These are phyloP conservation scores for Falco novaeseelandiae DNA, from an alignment of 2,797 vertebrate species.

Conservation along the genomic window DNA sequence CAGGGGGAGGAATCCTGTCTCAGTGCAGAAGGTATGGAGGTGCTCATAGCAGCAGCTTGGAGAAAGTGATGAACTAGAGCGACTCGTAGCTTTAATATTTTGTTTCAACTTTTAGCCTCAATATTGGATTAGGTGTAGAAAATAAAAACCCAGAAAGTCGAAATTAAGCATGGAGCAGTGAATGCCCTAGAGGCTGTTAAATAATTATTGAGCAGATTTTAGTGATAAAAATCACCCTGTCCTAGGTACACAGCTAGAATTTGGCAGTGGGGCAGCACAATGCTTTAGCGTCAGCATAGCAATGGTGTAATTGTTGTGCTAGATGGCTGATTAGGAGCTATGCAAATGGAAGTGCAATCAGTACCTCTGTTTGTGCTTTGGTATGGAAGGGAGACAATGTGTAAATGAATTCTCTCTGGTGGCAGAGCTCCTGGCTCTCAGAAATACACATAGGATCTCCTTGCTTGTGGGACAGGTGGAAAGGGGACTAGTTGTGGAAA, in stretches of 20 bases:
- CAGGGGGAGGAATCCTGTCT: neutral
- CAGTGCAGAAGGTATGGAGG: neutral
- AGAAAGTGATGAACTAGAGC: neutral
- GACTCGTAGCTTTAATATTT: neutral
- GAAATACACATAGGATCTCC: neutral
- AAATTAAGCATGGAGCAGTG: neutral
- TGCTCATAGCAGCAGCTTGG: neutral
- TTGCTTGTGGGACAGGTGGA: neutral
- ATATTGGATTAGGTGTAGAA: neutral
- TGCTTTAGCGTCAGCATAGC: neutral
- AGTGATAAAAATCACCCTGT: neutral
- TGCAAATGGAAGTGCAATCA: neutral
- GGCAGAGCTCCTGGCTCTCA: neutral
- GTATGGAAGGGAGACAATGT: neutral
- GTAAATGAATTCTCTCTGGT: neutral
- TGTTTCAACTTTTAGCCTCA: neutral
- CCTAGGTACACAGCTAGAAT: neutral
- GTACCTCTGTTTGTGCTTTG: neutral
- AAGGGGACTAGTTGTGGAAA: neutral
- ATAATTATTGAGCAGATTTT: slow-evolving; percentile 32
- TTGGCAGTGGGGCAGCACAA: slow-evolving; percentile 11
- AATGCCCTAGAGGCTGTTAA: slow-evolving; percentile 8
- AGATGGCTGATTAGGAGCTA: slow-evolving; percentile 24
- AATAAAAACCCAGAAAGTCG: neutral
- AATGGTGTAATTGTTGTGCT: slow-evolving; percentile 13